Evolutionary conservation across 37 sponge, comb jelly and placozoan species (phyloP), one percentile per base, ranked within the genome.

Genomic region (Oopsacas minuta): DNA sequence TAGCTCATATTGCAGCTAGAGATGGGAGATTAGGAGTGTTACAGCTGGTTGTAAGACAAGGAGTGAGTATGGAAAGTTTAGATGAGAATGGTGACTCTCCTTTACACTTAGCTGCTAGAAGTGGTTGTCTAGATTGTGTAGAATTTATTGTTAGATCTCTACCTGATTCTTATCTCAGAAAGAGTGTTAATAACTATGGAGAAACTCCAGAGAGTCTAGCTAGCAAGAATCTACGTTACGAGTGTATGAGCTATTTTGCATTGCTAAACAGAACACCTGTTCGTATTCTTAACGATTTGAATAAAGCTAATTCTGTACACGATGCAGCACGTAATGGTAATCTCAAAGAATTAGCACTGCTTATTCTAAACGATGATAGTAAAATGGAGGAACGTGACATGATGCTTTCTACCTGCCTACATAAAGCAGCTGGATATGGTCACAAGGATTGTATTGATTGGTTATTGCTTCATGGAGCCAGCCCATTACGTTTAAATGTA

Each of bases 291-390:
- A 61, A 61, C 22, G 75, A 61, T 12, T 20, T 61, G 5, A 61
- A 61, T 12, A 61, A 25, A n/a, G 32, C 75, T 61, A n/a, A 61
- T n/a, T 61, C 75, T 61, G 22, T 12, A 61, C 75, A 61, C 75
- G 75, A 61, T 61, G 75, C 75, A 25, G 75, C 75, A 34, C 75
- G 75, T 34, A n/a, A 61, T 61, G 75, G 75, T 61, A 61, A 61
- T n/a, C 75, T 61, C 75, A 61, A 61, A 61, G 75, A 61, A 34
- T 12, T 61, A n/a, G 75, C 75, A 3, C 22, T 61, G 28, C 75
- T 61, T 7, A 61, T 61, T 25, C 75, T 61, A n/a, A 61, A 61
- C 28, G 22, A 61, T 20, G 75, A 61, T 5, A 61, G 30, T 61
- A 3, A 3, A n/a, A 61, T 61, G 75, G 75, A 61, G 22, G 75